phyloP scores from a whole-genome alignment of 2,797 vertebrate species.

The Chaunax sp. region DNA sequence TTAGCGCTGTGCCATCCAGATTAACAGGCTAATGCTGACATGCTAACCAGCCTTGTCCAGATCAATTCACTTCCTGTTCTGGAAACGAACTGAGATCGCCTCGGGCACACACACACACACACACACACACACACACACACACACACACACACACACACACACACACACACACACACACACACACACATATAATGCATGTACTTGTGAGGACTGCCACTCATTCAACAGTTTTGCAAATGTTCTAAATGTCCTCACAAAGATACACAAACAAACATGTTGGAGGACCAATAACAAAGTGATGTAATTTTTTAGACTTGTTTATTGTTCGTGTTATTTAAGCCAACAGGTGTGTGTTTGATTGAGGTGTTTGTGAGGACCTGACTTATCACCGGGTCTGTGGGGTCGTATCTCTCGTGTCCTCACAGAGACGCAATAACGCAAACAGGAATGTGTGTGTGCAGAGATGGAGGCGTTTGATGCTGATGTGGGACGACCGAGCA shows the following conservation, averaged over 20 bases:
- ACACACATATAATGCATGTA: neutral
- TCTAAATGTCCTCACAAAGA: neutral
- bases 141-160: conserved; percentile 6
- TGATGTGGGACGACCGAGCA: conserved; percentile 47
- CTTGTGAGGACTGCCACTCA: conserved; percentile 4
- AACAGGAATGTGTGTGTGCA: neutral
- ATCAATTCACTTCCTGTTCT: conserved; percentile 71
- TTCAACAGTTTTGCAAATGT: too few relatives aligned
- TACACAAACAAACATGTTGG: too few relatives aligned
- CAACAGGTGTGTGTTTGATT: neutral
- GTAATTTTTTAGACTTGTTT: too few relatives aligned
- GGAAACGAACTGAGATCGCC: conserved; percentile 66
- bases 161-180: conserved; percentile 2
- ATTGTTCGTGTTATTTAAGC: too few relatives aligned
- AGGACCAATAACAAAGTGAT: neutral
- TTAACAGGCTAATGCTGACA: conserved; percentile 23
- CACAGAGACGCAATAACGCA: neutral
- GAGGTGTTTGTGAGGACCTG: neutral
- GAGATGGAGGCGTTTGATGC: conserved; percentile 33
- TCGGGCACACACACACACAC: conserved; percentile 14
- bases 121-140: conserved; percentile 21
- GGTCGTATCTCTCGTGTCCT: too few relatives aligned
- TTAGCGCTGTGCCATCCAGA: conserved; percentile 20
- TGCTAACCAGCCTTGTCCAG: conserved; percentile 39
- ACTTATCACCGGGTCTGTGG: too few relatives aligned